Base-by-base conservation (phyloP, 2,888 invertebrate species). In the Esperia sulphurella region DNA sequence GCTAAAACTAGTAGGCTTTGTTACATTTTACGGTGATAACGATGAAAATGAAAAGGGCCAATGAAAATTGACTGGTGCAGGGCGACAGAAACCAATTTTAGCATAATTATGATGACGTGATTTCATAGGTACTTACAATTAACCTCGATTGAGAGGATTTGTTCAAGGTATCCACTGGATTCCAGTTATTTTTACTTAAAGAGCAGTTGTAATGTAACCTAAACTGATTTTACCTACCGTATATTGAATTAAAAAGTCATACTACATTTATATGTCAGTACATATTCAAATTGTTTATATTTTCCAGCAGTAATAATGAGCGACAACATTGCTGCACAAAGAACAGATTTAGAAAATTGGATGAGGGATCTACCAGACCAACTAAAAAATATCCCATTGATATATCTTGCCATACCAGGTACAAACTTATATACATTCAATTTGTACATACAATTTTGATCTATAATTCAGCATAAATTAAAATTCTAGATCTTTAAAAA, bases 341-440 rank as follows among this genome's bases (percentile, higher is more conserved):
- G 66, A 47, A 54, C 81, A 40, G 68, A 74, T 49, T 77, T 93
- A 46, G 93, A 93, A 67, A 85, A 91, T 57, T 95, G 95, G 95
- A 95, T 95, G 95, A 83, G 89, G 30, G 90, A 91, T 52, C 75
- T 95, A 58, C 93, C 94, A 45, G 78, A 83, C 12, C 75, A 81
- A 49, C 68, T 94, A 29, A 91, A 91, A 65, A 80, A 91, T 50
- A 53, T 93, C 50, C 92, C 95, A 21, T 75, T 95, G 49, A 93
- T 94, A 57, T 91, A 93, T 66, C 80, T 95, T 57, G 94, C 95
- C 14, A 94, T 95, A 75, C 95, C 95, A 83, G 95, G 95, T 95
- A 90, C 2, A 3, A 21, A 21, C 21, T 5, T 3, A 2, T 21
- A 21, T 21, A 3, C 2, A 21, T 21, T 21, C 21, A 3, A 3